These are phyloP conservation scores for Cotesia typhae DNA, from an alignment of 1,140 invertebrate genomes.

Conservation along the genomic window DNA sequence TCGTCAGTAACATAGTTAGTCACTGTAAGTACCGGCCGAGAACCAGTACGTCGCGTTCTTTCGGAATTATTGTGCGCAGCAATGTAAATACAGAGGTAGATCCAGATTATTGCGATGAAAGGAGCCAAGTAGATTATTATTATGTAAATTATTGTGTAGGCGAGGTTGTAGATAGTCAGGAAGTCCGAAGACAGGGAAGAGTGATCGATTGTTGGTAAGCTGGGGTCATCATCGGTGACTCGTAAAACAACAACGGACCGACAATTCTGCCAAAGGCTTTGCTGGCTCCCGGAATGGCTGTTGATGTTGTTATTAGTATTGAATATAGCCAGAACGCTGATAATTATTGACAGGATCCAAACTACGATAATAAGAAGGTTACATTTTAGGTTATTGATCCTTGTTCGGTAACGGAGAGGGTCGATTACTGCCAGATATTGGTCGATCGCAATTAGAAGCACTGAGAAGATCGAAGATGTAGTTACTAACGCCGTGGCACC, in stretches of 20 bases:
- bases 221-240: too few species aligned
- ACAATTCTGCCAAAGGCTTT: constrained; percentile 59
- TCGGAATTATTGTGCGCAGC: constrained; percentile 77
- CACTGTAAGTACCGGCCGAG: constrained; percentile 64
- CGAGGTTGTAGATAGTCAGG: constrained; percentile 50
- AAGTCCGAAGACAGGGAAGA: too few species aligned
- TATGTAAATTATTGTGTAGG: constrained; percentile 65
- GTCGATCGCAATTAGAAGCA: constrained; percentile 84
- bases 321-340: constrained; percentile 67
- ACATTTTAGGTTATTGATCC: constrained; percentile 77
- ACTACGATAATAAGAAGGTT: constrained; percentile 73
- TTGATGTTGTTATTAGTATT: constrained; percentile 51
- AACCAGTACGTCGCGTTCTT: constrained; percentile 73
- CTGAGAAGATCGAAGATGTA: constrained; percentile 71
- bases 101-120: constrained; percentile 73
- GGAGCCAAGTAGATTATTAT: constrained; percentile 74
- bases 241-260: too few species aligned
- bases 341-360: constrained; percentile 72
- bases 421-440: constrained; percentile 88
- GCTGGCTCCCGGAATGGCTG: constrained; percentile 43
- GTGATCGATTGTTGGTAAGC: too few species aligned
- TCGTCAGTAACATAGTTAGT: constrained; percentile 56
- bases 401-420: constrained; percentile 83
- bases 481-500: constrained; percentile 56
- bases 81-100: constrained; percentile 77